These are phyloP conservation scores for Baronia brevicornis DNA, from an alignment of 2,888 invertebrate species.

Conservation along the genomic window DNA sequence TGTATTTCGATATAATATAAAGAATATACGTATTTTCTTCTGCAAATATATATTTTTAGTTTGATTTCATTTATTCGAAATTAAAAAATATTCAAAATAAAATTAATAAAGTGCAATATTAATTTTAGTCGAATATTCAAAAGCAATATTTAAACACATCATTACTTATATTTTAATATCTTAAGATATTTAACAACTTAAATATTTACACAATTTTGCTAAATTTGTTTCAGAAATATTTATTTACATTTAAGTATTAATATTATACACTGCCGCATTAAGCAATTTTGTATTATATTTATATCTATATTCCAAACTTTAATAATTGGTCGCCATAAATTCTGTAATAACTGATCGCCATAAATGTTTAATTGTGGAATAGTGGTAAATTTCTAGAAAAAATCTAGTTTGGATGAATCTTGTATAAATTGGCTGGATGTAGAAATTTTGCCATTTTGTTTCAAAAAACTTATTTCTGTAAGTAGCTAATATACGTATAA, in stretches of 20 bases:
- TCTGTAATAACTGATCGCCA: no score
- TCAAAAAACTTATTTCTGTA: conserved; percentile 37
- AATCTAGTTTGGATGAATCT: conserved; percentile 22
- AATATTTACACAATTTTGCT: neutral
- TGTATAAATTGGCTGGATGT: conserved; percentile 47
- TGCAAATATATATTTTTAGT: conserved; percentile 18
- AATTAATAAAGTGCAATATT: conserved; percentile 58
- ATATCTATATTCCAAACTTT: no score
- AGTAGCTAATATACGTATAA: conserved; percentile 66
- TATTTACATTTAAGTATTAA: neutral
- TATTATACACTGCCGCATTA: neutral
- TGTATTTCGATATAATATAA: conserved; percentile 32
- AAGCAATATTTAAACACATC: conserved; percentile 67
- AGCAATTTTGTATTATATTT: neutral
- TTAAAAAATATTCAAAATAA: conserved; percentile 15
- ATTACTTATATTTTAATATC: conserved; percentile 27
- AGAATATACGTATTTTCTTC: conserved; percentile 19
- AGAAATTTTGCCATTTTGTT: conserved; percentile 43
- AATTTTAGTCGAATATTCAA: conserved; percentile 45
- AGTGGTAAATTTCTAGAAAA: conserved; percentile 50
- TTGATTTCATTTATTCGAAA: conserved; percentile 13
- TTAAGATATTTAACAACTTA: conserved; percentile 6
- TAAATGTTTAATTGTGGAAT: conserved; percentile 34
- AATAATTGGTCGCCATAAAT: no score
- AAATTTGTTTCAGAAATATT: neutral